Conservation (phyloP, 2,888 invertebrate genomes). For the Limnephilus rhombicus region DNA sequence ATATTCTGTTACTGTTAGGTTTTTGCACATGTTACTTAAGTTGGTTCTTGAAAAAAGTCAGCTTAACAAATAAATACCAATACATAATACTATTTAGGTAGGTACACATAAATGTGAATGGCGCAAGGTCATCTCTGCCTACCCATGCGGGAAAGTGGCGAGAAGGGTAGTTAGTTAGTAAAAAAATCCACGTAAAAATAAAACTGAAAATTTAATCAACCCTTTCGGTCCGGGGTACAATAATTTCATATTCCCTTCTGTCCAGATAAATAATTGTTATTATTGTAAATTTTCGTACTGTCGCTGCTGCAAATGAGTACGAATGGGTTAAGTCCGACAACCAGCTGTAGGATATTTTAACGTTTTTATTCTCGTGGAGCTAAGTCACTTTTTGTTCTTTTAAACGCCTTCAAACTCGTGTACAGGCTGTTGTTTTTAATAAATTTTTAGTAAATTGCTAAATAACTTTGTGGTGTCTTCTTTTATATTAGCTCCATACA, state of each 20-base stretch:
- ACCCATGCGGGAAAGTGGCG: background rate
- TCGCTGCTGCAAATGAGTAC: slow-evolving; percentile 61
- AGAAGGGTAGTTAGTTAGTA: background rate
- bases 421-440: slow-evolving; percentile 37
- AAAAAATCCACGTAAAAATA: slow-evolving; percentile 4
- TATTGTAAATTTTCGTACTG: slow-evolving; percentile 62
- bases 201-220: slow-evolving; percentile 23
- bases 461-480: too few relatives aligned
- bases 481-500: too few relatives aligned
- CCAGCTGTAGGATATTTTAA: slow-evolving; percentile 38
- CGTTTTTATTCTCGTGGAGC: slow-evolving; percentile 48
- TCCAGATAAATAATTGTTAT: slow-evolving; percentile 61
- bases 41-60: too few relatives aligned
- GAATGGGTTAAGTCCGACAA: slow-evolving; percentile 58
- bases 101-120: too few relatives aligned
- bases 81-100: too few relatives aligned
- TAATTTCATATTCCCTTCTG: slow-evolving; percentile 30
- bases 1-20: too few relatives aligned
- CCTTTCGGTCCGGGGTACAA: slow-evolving; percentile 18
- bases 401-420: slow-evolving; percentile 25
- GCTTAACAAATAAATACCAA: background rate
- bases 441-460: too few relatives aligned
- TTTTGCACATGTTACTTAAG: too few relatives aligned
- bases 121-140: too few relatives aligned
- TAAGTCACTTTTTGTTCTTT: slow-evolving; percentile 50